These are phyloP conservation scores for Orbicella faveolata DNA, from an alignment of 64 coral and sea anemone species.

Conservation along the genomic window DNA sequence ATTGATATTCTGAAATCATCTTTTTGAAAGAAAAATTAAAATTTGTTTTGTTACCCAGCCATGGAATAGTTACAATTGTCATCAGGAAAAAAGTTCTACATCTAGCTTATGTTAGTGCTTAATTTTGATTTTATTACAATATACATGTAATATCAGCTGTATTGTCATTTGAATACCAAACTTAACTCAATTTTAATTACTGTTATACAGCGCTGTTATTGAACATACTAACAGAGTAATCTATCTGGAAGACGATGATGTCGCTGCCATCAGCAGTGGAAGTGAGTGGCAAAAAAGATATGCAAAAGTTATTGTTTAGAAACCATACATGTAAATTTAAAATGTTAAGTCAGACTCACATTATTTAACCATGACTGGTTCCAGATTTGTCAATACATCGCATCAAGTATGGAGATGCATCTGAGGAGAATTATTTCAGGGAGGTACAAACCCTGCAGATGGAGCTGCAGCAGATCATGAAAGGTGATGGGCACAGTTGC, in stretches of 20 bases:
- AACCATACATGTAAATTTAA: neutral
- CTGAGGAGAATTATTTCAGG: slow-evolving; percentile 82
- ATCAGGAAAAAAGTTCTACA: too few species aligned
- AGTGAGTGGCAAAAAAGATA: slow-evolving; percentile 54
- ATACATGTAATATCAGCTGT: too few species aligned
- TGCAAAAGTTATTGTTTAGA: too few species aligned
- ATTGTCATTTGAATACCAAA: too few species aligned
- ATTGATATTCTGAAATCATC: neutral
- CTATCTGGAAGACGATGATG: slow-evolving; percentile 95
- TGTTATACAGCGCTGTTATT: slow-evolving; percentile 82
- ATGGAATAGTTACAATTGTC: neutral
- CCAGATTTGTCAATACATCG: slow-evolving; percentile 91
- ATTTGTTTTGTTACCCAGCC: neutral
- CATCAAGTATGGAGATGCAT: slow-evolving; percentile 73
- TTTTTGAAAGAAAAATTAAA: neutral
- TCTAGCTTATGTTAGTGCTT: too few species aligned
- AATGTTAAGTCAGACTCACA: too few species aligned
- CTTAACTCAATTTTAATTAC: too few species aligned
- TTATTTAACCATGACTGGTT: too few species aligned
- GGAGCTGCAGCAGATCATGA: slow-evolving; percentile 98
- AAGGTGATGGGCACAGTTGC: slow-evolving; percentile 46
- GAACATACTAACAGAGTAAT: slow-evolving; percentile 99
- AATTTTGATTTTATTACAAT: too few species aligned
- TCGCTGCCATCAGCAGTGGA: slow-evolving; percentile 84
- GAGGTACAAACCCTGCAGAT: slow-evolving; percentile 88